Base-by-base conservation (phyloP, 2,113 vertebrate species). In the Lepus americanus region DNA sequence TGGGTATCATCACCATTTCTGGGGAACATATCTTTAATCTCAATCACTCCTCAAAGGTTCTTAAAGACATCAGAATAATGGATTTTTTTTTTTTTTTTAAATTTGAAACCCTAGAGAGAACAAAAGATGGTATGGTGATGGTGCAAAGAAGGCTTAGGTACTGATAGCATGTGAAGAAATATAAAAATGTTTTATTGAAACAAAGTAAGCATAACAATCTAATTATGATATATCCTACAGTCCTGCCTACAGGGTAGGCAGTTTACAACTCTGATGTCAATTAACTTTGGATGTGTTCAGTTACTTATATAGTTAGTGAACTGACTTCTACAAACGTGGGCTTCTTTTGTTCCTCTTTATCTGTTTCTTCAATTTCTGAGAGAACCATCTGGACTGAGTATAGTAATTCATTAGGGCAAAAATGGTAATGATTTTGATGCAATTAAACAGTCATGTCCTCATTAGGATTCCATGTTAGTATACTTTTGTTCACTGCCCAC, bases 371-470 rank as follows among this genome's bases (percentile, higher is more conserved):
- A 33, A 49, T 76, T 82, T 72, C 74, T 95, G 29, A 92, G 49
- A 55, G 49, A 72, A 79, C 10, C 82, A 95, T 80, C 59, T 86
- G 59, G 44, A n/a, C 72, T 79, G 55, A 88, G n/a, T 70, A 90
- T 11, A 92, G 63, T 76, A 87, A 96, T 82, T 94, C 49, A 94
- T 90, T 95, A 83, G 33, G 36, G 19, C 31, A 95, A 90, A 95
- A 95, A 76, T 74, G 51, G 85, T 96, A 82, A 96, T 95, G 49
- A 25, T 83, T 92, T 88, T 83, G 31, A 91, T 70, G 25, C 90
- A 97, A 89, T 95, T 83, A 72, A 94, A 79, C n/a, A 84, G 20
- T 83, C 78, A 87, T 70, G 3, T 77, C 59, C 39, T 92, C 79
- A 80, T 90, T 88, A 94, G 11, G 20, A 94, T 91, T 96, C 73